These are phyloP conservation scores for Alethe diademata DNA, from an alignment of 2,113 vertebrate genomes.

Conservation along the genomic window DNA sequence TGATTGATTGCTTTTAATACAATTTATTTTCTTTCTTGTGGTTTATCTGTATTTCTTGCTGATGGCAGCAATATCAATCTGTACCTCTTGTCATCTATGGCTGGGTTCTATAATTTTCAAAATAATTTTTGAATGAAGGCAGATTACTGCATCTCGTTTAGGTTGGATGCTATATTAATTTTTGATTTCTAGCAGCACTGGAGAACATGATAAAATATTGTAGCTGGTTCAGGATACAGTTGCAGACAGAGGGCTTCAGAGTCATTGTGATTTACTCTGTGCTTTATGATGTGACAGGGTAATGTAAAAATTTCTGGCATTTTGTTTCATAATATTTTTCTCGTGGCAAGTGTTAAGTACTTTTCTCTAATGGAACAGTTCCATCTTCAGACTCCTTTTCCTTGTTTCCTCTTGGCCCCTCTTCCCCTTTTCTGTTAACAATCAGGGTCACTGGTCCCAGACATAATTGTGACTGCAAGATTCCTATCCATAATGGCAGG, in stretches of 20 bases:
- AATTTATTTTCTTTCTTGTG: constrained; percentile 35
- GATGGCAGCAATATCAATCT: constrained; percentile 14
- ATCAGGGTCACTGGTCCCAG: neutral
- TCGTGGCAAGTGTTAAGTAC: neutral
- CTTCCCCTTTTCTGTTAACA: neutral
- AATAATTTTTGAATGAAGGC: neutral
- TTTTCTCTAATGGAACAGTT: neutral
- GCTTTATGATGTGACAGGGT: neutral
- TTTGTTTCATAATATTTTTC: neutral
- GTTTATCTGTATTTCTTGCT: neutral
- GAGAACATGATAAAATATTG: neutral
- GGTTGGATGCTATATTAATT: neutral
- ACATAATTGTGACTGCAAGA: neutral
- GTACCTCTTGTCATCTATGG: neutral
- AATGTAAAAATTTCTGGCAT: neutral
- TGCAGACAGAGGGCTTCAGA: neutral
- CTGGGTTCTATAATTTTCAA: neutral
- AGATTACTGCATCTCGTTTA: neutral
- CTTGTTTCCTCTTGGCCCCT: neutral
- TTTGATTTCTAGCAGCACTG: neutral
- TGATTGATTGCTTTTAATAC: constrained; percentile 1
- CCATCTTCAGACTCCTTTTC: neutral
- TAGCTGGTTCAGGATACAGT: neutral
- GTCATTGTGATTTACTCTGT: neutral
- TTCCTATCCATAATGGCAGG: neutral